Conservation (phyloP, 1,140 invertebrate species). For the Melanaphis sacchari region DNA sequence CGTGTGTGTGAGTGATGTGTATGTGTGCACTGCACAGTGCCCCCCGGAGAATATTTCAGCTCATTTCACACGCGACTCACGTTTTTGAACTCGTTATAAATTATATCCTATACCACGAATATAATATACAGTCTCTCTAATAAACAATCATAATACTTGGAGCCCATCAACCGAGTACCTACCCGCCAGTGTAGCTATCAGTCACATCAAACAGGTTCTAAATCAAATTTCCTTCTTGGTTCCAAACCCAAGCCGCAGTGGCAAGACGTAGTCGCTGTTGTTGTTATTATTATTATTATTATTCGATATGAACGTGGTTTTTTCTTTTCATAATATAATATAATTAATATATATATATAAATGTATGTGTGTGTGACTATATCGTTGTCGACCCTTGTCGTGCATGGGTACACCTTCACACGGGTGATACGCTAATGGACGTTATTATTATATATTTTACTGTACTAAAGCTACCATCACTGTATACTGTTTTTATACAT, state of each 20-base stretch:
- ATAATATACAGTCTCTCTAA: slow-evolving; percentile 29
- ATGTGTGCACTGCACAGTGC: neutral
- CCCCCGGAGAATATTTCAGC: slow-evolving; percentile 35
- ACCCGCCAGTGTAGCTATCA: slow-evolving; percentile 8
- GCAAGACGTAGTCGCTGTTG: neutral
- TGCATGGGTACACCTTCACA: neutral
- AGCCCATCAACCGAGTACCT: slow-evolving; percentile 7
- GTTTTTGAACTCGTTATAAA: slow-evolving; percentile 51
- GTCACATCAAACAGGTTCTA: slow-evolving; percentile 56
- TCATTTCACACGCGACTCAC: slow-evolving; percentile 47
- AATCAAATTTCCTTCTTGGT: slow-evolving; percentile 50
- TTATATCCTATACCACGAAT: slow-evolving; percentile 15
- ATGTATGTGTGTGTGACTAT: no score
- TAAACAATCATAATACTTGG: slow-evolving; percentile 34
- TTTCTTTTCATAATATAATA: neutral
- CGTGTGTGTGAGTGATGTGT: neutral
- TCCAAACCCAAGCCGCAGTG: neutral
- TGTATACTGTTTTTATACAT: neutral
- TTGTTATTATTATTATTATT: neutral
- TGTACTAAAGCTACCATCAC: neutral
- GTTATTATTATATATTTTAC: neutral
- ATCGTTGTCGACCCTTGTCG: neutral
- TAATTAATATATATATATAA: neutral
- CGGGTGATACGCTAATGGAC: neutral
- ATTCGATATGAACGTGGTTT: slow-evolving; percentile 6